These are phyloP conservation scores for Rafetus swinhoei DNA, from an alignment of 2,113 vertebrate species.

Conservation along the genomic window DNA sequence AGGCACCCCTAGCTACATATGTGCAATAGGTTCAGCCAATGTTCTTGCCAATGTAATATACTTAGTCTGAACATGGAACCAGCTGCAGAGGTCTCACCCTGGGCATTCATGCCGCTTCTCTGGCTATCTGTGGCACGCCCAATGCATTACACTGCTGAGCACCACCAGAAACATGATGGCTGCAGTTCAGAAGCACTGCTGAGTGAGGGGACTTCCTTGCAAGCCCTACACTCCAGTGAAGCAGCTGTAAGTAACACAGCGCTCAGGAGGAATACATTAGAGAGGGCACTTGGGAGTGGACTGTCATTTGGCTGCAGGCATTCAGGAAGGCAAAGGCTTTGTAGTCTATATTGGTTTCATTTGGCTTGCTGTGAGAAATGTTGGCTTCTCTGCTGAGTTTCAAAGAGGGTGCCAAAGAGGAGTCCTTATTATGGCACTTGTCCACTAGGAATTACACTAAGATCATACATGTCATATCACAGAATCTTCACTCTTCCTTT, in stretches of 20 bases:
- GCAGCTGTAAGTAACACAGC: not conserved
- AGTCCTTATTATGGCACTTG: not conserved
- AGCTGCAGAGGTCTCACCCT: not conserved
- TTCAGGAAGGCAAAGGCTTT: not conserved
- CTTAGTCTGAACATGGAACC: not conserved
- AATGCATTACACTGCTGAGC: not conserved
- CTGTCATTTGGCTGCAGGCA: not conserved
- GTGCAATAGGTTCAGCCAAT: not conserved
- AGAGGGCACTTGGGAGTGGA: not conserved
- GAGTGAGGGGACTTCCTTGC: not conserved
- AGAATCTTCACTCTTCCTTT: not conserved
- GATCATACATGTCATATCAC: not conserved
- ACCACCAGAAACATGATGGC: not conserved
- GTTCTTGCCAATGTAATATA: not conserved
- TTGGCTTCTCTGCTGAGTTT: not conserved
- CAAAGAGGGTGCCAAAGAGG: not conserved
- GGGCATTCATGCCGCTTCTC: not conserved
- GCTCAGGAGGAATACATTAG: not conserved
- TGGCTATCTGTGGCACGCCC: not conserved
- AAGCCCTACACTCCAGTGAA: not conserved
- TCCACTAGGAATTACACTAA: not conserved
- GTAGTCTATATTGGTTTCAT: accelerated
- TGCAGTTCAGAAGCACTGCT: not conserved
- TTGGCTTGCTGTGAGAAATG: accelerated
- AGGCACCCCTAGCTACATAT: not conserved